These are phyloP conservation scores for Chrysogorgia sp. DNA, from an alignment of 92 coral and sea anemone species.

Conservation along the genomic window DNA sequence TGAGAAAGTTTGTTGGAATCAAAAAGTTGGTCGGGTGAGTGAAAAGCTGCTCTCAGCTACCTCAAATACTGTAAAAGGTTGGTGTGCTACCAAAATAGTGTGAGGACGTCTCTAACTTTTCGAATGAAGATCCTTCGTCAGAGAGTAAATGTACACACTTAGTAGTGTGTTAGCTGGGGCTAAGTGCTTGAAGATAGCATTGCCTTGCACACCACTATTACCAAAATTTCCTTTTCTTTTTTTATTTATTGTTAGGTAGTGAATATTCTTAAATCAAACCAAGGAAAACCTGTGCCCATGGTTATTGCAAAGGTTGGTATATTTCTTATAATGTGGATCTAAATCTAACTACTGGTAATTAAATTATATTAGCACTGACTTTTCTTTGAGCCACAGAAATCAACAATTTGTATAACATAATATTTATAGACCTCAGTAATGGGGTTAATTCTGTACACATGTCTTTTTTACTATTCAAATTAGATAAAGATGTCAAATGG, in stretches of 20 bases:
- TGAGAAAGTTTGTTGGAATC: slow-evolving; percentile 40
- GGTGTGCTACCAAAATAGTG: no score
- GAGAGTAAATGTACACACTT: no score
- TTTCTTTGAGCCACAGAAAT: no score
- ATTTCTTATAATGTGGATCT: background rate
- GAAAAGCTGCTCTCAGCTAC: background rate
- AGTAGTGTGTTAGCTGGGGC: no score
- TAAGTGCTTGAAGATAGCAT: no score
- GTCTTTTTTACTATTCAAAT: background rate
- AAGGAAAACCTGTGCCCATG: slow-evolving; percentile 29
- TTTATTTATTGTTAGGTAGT: slow-evolving; percentile 16
- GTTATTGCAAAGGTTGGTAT: slow-evolving; percentile 26
- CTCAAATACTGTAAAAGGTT: background rate
- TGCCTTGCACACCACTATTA: background rate
- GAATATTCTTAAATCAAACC: slow-evolving; percentile 26
- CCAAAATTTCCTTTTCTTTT: no score
- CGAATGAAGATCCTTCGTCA: no score
- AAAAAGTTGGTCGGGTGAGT: slow-evolving; percentile 45
- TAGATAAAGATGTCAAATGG: slow-evolving; percentile 39
- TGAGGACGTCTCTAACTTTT: background rate
- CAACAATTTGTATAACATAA: no score
- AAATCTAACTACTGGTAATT: no score
- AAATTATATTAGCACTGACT: no score
- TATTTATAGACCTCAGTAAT: no score
- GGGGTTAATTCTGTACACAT: no score